Base-by-base conservation (phyloP, 2,113 vertebrate genomes). In the Passer montanus region DNA sequence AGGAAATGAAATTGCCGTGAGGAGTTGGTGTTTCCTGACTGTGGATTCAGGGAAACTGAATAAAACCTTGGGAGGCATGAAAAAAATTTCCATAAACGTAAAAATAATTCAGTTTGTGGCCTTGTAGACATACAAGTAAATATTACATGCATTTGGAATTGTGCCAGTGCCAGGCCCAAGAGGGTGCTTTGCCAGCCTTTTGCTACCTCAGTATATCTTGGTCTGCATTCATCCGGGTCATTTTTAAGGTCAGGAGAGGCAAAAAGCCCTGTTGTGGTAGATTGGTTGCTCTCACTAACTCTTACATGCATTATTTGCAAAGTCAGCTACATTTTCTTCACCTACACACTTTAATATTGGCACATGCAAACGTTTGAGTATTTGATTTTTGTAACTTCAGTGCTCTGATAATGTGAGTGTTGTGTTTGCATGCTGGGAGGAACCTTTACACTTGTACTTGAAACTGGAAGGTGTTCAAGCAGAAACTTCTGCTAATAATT, bases 231-330 rank as follows among this genome's bases (percentile, higher is more conserved):
- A 37, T n/a, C 21, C 27, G 23, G 31, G 37, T 58, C 0, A 21
- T 84, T 90, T 83, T 52, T 33, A 62, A 84, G 85, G 28, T 77
- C 41, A 31, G 60, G 35, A 70, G 44, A 33, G 56, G 35, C 13
- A 46, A 5, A 76, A 74, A 19, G 16, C 52, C 15, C 21, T 35
- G 0, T 20, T 73, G 59, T 73, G 67, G 26, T 47, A 9, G n/a
- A 2, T 3, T 3, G 19, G 10, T 55, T 35, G 43, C 13, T 58
- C 15, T 15, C 7, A 4, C 58, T 62, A 6, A 17, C 15, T 66
- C 30, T 24, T 9, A 11, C 3, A 4, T 3, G 2, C 1, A 0
- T 11, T 28, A 0, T 39, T 35, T 90, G 86, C 64, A 35, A 67
- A 75, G 33, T 67, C 43, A 58, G 23, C 47, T 86, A 73, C 23